Evolutionary conservation across 2,797 vertebrate species (phyloP).

Genomic region (Hydrophis major): DNA sequence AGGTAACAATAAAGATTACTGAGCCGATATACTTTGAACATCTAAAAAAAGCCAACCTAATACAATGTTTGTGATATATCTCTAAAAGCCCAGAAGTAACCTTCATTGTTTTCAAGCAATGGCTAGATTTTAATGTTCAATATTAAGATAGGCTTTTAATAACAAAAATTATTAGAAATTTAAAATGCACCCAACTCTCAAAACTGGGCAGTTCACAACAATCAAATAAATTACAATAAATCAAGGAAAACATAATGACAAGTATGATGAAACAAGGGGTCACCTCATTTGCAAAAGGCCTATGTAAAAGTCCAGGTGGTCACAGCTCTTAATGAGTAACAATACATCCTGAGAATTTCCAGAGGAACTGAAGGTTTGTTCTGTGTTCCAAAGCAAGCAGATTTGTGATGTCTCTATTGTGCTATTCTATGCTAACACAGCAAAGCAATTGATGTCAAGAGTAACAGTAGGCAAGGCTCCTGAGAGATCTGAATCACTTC

Average conservation of each 20-base stretch:
- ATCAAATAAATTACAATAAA: background rate
- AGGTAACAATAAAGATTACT: background rate
- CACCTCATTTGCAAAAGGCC: background rate
- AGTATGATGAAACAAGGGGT: background rate
- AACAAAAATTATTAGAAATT: background rate
- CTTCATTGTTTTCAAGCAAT: background rate
- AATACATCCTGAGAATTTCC: background rate
- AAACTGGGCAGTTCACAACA: background rate
- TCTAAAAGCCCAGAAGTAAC: background rate
- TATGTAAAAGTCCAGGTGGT: background rate
- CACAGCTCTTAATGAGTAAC: background rate
- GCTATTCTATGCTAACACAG: background rate
- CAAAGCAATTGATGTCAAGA: background rate
- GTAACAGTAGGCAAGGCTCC: background rate
- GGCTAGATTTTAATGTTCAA: background rate
- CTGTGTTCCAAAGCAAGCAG: background rate
- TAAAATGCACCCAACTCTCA: background rate
- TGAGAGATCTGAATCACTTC: background rate
- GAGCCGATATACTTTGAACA: background rate
- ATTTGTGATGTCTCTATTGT: background rate
- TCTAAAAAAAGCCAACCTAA: background rate
- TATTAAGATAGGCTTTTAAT: background rate
- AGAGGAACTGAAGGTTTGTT: background rate
- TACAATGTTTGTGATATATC: background rate
- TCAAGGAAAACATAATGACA: background rate